Evolutionary conservation across 2,888 invertebrate genomes (phyloP).

Genomic region (Patella pellucida): DNA sequence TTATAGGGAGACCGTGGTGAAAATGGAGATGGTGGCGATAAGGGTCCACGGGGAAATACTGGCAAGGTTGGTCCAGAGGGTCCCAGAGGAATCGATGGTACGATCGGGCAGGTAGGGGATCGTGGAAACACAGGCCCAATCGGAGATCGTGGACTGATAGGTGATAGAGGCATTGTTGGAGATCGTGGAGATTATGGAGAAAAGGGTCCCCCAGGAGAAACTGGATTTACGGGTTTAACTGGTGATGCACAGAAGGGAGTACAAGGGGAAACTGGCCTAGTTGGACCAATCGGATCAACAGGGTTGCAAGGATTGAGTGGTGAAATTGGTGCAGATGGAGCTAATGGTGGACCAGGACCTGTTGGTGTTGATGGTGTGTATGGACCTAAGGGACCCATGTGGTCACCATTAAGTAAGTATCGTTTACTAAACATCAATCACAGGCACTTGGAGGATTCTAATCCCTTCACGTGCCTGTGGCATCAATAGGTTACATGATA

Average conservation of each 20-base stretch:
- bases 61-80: background rate
- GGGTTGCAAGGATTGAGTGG: background rate
- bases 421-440: too few relatives aligned
- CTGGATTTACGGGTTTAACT: background rate
- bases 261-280: background rate
- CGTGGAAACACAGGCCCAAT: background rate
- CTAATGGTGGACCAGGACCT: constrained; percentile 7
- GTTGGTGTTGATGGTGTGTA: background rate
- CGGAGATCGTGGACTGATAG: background rate
- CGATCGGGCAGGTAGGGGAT: background rate
- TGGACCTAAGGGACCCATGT: constrained; percentile 11
- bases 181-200: background rate
- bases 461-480: too few relatives aligned
- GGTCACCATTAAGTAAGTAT: background rate
- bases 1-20: background rate
- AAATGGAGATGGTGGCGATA: background rate
- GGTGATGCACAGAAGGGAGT: background rate
- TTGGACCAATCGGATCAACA: background rate
- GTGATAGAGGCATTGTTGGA: background rate
- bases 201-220: background rate
- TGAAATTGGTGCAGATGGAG: background rate
- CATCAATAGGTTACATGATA: too few relatives aligned
- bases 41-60: background rate
- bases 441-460: too few relatives aligned
- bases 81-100: background rate